Conservation (phyloP, 2,888 invertebrate genomes). For the Salpingus planirostris region DNA sequence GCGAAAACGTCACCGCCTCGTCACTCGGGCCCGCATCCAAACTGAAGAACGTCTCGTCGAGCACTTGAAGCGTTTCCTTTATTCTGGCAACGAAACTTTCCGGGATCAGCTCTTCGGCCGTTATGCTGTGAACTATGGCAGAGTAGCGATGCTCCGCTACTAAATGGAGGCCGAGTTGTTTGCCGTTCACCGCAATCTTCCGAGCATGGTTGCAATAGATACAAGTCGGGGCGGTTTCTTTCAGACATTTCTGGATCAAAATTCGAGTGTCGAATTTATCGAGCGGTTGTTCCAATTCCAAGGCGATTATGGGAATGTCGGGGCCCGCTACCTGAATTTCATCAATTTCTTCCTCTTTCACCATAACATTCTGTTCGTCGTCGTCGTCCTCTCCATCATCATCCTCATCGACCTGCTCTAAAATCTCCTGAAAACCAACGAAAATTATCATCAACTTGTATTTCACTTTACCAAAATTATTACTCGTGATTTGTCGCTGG, state of each 20-base stretch:
- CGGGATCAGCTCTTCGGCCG: conserved; percentile 63
- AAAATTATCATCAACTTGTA: no score
- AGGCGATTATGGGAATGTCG: conserved; percentile 58
- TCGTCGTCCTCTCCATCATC: no score
- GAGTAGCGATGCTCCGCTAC: conserved; percentile 71
- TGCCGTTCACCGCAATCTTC: conserved; percentile 76
- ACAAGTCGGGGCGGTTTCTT: conserved; percentile 60
- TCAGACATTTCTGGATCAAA: conserved; percentile 64
- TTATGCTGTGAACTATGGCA: conserved; percentile 69
- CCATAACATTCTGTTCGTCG: conserved; percentile 14
- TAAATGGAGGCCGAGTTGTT: conserved; percentile 70
- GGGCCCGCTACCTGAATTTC: conserved; percentile 47
- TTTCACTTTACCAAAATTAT: no score
- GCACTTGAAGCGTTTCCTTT: conserved; percentile 50
- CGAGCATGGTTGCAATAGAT: conserved; percentile 81
- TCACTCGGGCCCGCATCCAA: conserved; percentile 58
- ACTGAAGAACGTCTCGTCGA: conserved; percentile 62
- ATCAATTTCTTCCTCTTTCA: conserved; percentile 7
- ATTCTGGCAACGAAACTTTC: conserved; percentile 62
- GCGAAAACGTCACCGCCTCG: conserved; percentile 51
- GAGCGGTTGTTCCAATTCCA: conserved; percentile 64
- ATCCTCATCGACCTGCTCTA: no score
- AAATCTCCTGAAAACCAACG: no score
- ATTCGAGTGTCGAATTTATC: conserved; percentile 66
- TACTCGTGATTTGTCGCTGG: no score